phyloP scores from a whole-genome alignment of 2,113 vertebrate genomes.

The Calonectris borealis region DNA sequence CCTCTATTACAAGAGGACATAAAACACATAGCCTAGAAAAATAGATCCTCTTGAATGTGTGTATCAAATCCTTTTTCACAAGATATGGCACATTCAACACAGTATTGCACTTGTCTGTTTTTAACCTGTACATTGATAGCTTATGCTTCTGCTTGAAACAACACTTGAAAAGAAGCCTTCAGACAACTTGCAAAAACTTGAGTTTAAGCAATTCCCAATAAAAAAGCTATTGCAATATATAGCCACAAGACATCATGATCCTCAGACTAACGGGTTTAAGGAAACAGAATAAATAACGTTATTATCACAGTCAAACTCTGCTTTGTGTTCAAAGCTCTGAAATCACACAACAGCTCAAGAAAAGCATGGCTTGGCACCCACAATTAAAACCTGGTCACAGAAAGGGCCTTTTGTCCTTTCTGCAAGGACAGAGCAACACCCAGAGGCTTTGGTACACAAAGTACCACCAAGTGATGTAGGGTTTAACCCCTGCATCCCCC shows the following conservation, averaged over 20 bases:
- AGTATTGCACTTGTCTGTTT: no score
- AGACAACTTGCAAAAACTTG: background rate
- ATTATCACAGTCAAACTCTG: background rate
- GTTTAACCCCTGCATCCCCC: background rate
- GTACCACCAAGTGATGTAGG: fast-evolving
- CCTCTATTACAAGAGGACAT: background rate
- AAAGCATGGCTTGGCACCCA: background rate
- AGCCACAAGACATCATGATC: background rate
- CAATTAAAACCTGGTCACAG: background rate
- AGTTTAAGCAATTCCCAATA: background rate
- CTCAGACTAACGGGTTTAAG: background rate
- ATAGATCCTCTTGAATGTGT: background rate
- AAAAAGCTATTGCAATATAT: background rate
- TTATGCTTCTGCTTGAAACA: background rate
- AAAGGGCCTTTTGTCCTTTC: background rate
- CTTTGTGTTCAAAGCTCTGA: background rate
- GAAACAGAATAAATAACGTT: background rate
- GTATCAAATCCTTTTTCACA: background rate
- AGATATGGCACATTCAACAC: fast-evolving
- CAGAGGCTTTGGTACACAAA: background rate
- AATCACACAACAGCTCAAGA: background rate
- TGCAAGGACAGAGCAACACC: background rate
- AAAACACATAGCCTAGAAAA: background rate
- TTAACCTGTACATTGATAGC: background rate
- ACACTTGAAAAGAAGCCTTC: background rate